A percentile compares a stretch with the other conserved stretches of the same genome.
These are phyloP conservation scores for Furcifer pardalis DNA, from an alignment of 2,797 vertebrate species.

Conservation along the genomic window DNA sequence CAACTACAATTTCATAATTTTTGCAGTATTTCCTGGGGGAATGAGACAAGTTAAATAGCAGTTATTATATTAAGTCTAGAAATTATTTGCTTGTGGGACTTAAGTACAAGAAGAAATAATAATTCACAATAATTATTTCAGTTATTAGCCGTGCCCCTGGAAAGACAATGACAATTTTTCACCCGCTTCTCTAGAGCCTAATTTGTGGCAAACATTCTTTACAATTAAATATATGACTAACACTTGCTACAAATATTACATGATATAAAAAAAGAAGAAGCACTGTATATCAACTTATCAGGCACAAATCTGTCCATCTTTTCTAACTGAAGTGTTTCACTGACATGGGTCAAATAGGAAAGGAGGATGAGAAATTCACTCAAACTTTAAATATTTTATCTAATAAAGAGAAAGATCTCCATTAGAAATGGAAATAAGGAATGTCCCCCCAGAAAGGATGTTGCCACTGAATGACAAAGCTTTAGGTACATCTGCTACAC, in stretches of 20 bases:
- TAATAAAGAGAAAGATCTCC: not conserved
- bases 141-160: slow-evolving; percentile 5
- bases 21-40: not conserved
- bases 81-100: slow-evolving; percentile 8
- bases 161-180: slow-evolving; percentile 8
- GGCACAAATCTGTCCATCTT: not conserved
- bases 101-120: slow-evolving; percentile 24
- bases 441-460: not conserved
- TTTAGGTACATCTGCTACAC: not conserved
- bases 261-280: slow-evolving; percentile 44
- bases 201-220: slow-evolving; percentile 21
- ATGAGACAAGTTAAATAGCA: slow-evolving; percentile 16
- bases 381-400: not conserved
- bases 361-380: not conserved
- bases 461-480: no score
- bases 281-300: not conserved
- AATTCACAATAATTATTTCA: slow-evolving; percentile 26
- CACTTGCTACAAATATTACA: slow-evolving; percentile 55
- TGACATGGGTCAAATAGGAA: not conserved
- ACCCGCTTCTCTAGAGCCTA: not conserved
- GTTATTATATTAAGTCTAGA: not conserved
- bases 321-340: not conserved
- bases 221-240: slow-evolving; percentile 36
- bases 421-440: not conserved
- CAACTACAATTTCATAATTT: not conserved